Evolutionary conservation across 2,888 invertebrate genomes (phyloP).

Genomic region (Sphaerophoria taeniata): DNA sequence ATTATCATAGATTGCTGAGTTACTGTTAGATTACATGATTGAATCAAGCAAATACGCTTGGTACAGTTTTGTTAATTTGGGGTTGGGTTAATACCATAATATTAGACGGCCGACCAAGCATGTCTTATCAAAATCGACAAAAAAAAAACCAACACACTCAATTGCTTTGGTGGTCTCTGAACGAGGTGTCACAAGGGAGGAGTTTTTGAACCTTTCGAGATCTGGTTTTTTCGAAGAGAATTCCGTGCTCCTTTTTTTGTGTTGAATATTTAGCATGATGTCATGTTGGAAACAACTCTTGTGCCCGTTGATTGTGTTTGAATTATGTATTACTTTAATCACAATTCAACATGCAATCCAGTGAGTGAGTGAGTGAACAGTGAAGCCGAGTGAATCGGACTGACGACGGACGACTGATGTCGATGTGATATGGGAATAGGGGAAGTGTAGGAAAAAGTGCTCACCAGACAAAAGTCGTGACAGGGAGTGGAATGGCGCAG

Average conservation of each 20-base stretch:
- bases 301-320: conserved; percentile 56
- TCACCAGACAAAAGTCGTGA: conserved; percentile 16
- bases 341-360: conserved; percentile 65
- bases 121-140: conserved; percentile 17
- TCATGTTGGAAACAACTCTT: conserved; percentile 61
- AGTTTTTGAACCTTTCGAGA: background rate
- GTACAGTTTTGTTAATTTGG: no score
- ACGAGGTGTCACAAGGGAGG: conserved; percentile 19
- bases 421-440: background rate
- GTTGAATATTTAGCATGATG: conserved; percentile 52
- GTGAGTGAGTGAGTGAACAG: conserved; percentile 29
- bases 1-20: no score
- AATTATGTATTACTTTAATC: conserved; percentile 68
- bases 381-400: no score
- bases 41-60: no score
- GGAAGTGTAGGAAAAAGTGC: conserved; percentile 13
- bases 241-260: background rate
- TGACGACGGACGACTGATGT: background rate
- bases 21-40: no score
- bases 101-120: background rate
- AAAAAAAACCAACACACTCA: background rate
- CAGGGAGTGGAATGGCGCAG: conserved; percentile 19
- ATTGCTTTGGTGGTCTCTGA: conserved; percentile 9
- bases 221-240: background rate
- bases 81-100: no score